A percentile compares a stretch with the other conserved stretches of the same genome.
Evolutionary conservation across 2,797 vertebrate genomes (phyloP).

Genomic region (Hippoglossus hippoglossus): DNA sequence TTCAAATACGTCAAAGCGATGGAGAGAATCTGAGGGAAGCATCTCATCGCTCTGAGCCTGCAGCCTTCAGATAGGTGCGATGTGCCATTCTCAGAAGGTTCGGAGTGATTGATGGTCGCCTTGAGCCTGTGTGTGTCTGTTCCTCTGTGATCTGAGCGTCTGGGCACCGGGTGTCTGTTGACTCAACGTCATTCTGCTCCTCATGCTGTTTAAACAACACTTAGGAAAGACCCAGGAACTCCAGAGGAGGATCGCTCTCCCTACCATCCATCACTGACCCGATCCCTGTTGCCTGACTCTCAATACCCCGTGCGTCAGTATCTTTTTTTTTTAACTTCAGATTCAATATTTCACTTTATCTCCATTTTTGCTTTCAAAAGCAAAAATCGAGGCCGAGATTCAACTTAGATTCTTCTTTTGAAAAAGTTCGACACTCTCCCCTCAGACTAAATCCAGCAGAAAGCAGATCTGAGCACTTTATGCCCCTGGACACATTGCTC

Average conservation of each 20-base stretch:
- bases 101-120: slow-evolving; percentile 80
- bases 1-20: slow-evolving; percentile 1
- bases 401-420: not conserved
- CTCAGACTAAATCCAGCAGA: slow-evolving; percentile 34
- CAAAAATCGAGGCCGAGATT: slow-evolving; percentile 32
- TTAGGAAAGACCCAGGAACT: slow-evolving; percentile 84
- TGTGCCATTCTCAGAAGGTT: slow-evolving; percentile 46
- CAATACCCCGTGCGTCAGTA: not conserved
- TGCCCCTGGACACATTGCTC: slow-evolving; percentile 45
- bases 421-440: slow-evolving; percentile 22
- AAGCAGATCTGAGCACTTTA: slow-evolving; percentile 40
- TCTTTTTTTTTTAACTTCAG: not conserved
- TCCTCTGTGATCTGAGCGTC: slow-evolving; percentile 81
- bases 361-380: slow-evolving; percentile 7
- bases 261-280: slow-evolving; percentile 49
- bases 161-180: slow-evolving; percentile 83
- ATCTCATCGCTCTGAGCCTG: slow-evolving; percentile 28
- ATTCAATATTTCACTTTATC: not conserved
- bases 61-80: slow-evolving; percentile 59
- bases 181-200: slow-evolving; percentile 83
- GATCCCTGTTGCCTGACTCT: slow-evolving; percentile 23
- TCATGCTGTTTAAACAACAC: slow-evolving; percentile 86
- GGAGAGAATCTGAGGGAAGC: slow-evolving; percentile 42
- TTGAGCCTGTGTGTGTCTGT: slow-evolving; percentile 76
- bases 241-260: slow-evolving; percentile 62